These are phyloP conservation scores for Heteromormyrus szaboi DNA, from an alignment of 2,797 vertebrate genomes.

Conservation along the genomic window DNA sequence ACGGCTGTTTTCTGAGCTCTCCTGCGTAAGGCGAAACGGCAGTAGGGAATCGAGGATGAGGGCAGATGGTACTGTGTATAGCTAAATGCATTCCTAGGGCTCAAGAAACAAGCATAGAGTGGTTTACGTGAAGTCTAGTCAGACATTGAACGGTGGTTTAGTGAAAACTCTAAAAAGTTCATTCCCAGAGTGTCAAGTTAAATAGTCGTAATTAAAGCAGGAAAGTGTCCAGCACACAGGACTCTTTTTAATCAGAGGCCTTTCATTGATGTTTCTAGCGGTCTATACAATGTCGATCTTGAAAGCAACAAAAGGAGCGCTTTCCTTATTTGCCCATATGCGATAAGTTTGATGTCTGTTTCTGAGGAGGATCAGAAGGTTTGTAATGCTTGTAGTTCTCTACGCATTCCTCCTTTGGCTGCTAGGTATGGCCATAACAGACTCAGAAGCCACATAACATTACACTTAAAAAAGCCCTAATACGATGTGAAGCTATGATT, in stretches of 20 bases:
- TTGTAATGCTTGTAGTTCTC: background rate
- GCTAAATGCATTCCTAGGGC: background rate
- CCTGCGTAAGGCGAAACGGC: background rate
- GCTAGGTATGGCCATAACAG: background rate
- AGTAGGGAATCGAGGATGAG: constrained; percentile 1
- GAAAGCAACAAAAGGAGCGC: background rate
- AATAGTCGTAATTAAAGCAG: background rate
- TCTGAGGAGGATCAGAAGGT: background rate
- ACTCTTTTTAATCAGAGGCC: background rate
- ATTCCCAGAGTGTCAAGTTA: background rate
- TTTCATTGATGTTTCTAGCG: background rate
- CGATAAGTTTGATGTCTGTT: background rate
- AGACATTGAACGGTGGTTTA: background rate
- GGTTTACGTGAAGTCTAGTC: background rate
- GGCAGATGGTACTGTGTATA: background rate
- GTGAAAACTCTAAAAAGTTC: background rate
- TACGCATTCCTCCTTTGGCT: background rate
- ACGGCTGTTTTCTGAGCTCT: constrained; percentile 6
- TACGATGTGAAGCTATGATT: constrained; percentile 25
- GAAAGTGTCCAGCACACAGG: background rate
- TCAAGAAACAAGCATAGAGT: background rate
- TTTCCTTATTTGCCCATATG: background rate
- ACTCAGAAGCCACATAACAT: constrained; percentile 23
- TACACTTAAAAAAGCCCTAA: constrained; percentile 20
- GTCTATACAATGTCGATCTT: background rate